Base-by-base conservation (phyloP, 1,140 invertebrate genomes). In the Drosophila malerkotliana region DNA sequence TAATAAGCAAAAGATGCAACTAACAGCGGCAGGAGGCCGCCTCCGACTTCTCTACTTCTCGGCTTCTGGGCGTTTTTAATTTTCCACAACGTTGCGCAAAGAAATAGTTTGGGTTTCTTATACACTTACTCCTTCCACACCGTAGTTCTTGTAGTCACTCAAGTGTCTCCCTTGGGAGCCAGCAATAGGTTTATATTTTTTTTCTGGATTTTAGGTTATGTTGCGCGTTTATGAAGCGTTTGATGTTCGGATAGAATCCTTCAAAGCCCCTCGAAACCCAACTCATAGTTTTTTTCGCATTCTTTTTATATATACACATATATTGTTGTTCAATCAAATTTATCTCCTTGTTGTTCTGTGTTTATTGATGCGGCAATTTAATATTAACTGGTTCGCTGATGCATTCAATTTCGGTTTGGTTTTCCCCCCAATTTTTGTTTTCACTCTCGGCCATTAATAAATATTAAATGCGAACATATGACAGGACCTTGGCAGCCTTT, bases 1-100 rank as follows among this genome's bases (percentile, higher is more conserved):
- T 87, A 85, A 85, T 87, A 85, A 85, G 79, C 68, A 71, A 47
- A 67, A 56, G 75, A 54, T 59, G 66, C 47, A 59, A 44, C 44
- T 7, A 14, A 37, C 21, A 34, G 28, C 24, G 47, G 69, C 51
- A 63, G 71, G 72, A 51, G 72, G 60, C 55, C 44, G 62, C 34
- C 26, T 15, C 39, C 57, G 56, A 21, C 34, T 64, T 61, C 58
- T 10, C 39, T 32, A 15, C 41, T 14, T 61, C 61, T 10, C 39
- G 39, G 41, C 41, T 14, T 44, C 34, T 44, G 41, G 66, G 66
- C 66, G 66, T 77, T 88, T 90, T 90, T 87, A 90, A 90, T 90
- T 90, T 90, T 90, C 82, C 87, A 90, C 87, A 87, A 90, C 72
- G 79, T 71, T 90, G 87, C 79, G 87, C 87, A 90, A 90, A 90